Conservation (phyloP, 2,113 vertebrate species). For the Aspidoscelis tigris region DNA sequence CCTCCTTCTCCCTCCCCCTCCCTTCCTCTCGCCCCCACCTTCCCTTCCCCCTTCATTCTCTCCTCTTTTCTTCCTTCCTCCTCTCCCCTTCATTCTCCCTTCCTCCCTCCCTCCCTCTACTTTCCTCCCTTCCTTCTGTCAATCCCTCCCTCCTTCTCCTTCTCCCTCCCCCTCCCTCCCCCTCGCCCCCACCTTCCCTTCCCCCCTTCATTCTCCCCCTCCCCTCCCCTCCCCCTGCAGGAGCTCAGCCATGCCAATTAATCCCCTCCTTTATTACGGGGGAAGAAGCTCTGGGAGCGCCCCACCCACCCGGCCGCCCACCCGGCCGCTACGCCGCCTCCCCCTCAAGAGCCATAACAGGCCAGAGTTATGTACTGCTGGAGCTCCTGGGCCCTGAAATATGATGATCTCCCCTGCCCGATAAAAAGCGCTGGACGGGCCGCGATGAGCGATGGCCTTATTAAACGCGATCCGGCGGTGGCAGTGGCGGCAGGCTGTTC, state of each 20-base stretch:
- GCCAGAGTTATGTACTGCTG: neutral
- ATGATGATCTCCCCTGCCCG: slow-evolving; percentile 13
- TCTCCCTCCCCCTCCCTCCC: too few relatives aligned
- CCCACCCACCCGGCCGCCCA: neutral
- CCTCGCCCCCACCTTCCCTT: too few relatives aligned
- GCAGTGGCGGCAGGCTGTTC: slow-evolving; percentile 37
- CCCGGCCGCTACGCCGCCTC: neutral
- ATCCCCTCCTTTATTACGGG: neutral
- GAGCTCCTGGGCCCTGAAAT: slow-evolving; percentile 34
- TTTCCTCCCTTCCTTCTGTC: too few relatives aligned
- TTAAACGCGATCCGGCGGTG: slow-evolving; percentile 59
- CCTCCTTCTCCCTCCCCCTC: too few relatives aligned
- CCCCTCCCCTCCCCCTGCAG: too few relatives aligned
- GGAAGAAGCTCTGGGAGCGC: accelerated
- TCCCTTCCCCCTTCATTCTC: too few relatives aligned
- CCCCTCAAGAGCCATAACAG: neutral
- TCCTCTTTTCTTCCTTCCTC: too few relatives aligned
- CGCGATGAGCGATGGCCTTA: slow-evolving; percentile 54
- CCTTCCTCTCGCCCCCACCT: too few relatives aligned
- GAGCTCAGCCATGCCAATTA: neutral
- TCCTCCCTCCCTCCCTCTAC: too few relatives aligned
- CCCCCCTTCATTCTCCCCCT: too few relatives aligned
- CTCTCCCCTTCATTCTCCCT: too few relatives aligned
- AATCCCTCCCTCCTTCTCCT: too few relatives aligned
- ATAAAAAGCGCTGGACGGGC: slow-evolving; percentile 43